These are phyloP conservation scores for Cynopterus brachyotis DNA, from an alignment of 2,113 vertebrate genomes.

Conservation along the genomic window DNA sequence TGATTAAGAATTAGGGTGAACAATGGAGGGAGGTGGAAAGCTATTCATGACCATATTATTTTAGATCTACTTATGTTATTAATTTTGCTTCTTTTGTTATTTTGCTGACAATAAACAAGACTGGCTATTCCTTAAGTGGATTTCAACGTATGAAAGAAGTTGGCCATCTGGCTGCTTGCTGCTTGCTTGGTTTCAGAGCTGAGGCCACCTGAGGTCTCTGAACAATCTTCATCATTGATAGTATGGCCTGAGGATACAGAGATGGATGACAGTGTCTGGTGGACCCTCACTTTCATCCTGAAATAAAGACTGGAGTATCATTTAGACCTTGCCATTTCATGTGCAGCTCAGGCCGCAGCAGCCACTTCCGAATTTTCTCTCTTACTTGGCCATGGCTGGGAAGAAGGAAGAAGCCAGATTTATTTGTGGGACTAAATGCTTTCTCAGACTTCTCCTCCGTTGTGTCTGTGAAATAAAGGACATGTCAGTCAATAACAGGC, in stretches of 20 bases:
- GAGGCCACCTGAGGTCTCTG: background rate
- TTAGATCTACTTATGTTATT: background rate
- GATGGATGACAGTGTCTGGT: background rate
- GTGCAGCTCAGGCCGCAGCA: background rate
- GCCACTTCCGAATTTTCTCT: background rate
- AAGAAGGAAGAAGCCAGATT: constrained; percentile 63
- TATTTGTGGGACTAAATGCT: constrained; percentile 27
- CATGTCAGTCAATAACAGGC: background rate
- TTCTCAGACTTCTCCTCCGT: constrained; percentile 59
- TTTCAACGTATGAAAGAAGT: background rate
- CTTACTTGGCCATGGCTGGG: background rate
- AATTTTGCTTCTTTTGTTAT: background rate
- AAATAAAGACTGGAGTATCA: background rate
- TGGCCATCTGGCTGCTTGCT: background rate
- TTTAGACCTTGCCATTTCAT: background rate
- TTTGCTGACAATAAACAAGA: background rate
- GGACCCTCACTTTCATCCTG: background rate
- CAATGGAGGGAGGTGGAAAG: background rate
- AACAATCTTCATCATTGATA: background rate
- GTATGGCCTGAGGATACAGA: background rate
- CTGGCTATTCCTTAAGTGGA: background rate
- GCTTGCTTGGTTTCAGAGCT: background rate
- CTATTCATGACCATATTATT: background rate
- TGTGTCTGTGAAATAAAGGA: constrained; percentile 53
- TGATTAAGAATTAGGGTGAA: background rate